Evolutionary conservation across 2,888 invertebrate species (phyloP).

Genomic region (Lathronympha strigana): DNA sequence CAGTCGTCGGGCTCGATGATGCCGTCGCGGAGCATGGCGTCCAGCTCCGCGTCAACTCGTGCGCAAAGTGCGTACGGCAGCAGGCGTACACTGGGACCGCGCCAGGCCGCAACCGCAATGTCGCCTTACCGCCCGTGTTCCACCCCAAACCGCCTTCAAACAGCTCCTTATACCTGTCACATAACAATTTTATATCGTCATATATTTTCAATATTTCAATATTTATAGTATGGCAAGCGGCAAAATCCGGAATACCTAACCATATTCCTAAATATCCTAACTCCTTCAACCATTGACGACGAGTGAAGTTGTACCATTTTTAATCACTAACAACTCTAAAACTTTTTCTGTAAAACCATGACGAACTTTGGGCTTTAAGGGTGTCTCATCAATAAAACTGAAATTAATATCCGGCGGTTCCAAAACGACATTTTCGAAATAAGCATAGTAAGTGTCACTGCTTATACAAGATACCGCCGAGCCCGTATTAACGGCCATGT

Average conservation of each 20-base stretch:
- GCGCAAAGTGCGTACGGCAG: constrained; percentile 42
- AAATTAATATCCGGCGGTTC: neutral
- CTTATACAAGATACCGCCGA: neutral
- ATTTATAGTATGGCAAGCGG: too few species aligned
- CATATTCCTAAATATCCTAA: too few species aligned
- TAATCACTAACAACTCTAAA: neutral
- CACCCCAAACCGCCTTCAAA: too few species aligned
- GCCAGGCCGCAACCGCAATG: too few species aligned
- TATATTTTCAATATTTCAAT: too few species aligned
- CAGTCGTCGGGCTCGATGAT: constrained; percentile 31
- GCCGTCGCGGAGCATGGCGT: constrained; percentile 37
- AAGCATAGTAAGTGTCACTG: neutral
- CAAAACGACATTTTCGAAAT: neutral
- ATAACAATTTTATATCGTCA: too few species aligned
- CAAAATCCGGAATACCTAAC: too few species aligned
- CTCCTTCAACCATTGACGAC: neutral
- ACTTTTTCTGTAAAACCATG: neutral
- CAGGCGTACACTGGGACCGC: neutral
- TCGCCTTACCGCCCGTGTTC: too few species aligned
- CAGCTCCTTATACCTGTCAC: too few species aligned
- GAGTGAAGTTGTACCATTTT: neutral
- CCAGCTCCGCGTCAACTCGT: constrained; percentile 43
- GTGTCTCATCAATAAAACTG: neutral
- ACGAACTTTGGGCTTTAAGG: neutral
- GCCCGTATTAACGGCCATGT: neutral